A percentile compares a stretch with the other conserved stretches of the same genome.
These are phyloP conservation scores for Chloroceryle inda DNA, from an alignment of 2,797 vertebrate genomes.

Conservation along the genomic window DNA sequence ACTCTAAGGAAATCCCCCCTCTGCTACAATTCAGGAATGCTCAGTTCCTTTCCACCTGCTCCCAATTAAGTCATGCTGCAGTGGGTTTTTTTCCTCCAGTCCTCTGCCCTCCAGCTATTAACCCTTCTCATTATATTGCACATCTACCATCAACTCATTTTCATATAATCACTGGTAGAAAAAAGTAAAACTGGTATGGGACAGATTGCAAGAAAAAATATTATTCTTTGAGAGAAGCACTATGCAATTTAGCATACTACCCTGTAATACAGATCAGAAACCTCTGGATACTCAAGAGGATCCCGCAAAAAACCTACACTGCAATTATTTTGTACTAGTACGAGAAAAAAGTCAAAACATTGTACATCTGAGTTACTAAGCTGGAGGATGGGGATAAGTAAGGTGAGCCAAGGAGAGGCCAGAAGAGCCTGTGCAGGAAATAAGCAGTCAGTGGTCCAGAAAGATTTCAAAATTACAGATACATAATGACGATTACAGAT, in stretches of 20 bases:
- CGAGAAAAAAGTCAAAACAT: constrained; percentile 1
- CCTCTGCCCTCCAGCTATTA: not conserved
- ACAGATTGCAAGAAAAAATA: not conserved
- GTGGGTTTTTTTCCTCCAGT: not conserved
- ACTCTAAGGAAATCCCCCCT: not conserved
- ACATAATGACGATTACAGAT: not conserved
- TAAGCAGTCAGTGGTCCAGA: not conserved
- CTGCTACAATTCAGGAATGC: not conserved
- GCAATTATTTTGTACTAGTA: constrained; percentile 5
- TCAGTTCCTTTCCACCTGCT: not conserved
- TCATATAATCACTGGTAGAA: not conserved
- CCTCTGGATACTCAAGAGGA: not conserved
- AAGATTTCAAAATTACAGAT: not conserved
- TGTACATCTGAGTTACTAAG: constrained; percentile 40
- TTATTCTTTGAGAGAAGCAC: not conserved
- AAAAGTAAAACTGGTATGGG: not conserved
- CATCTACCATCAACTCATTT: not conserved
- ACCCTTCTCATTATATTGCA: not conserved
- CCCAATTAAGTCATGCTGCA: not conserved
- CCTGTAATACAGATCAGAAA: constrained; percentile 23
- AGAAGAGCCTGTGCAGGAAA: constrained; percentile 14
- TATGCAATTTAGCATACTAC: not conserved
- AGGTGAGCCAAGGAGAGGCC: not conserved
- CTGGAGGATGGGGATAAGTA: constrained; percentile 5
- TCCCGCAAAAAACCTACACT: constrained; percentile 2